A percentile compares a stretch with the other conserved stretches of the same genome.
Evolutionary conservation across 1,140 invertebrate genomes (phyloP).

Genomic region (Diorhabda elongata): DNA sequence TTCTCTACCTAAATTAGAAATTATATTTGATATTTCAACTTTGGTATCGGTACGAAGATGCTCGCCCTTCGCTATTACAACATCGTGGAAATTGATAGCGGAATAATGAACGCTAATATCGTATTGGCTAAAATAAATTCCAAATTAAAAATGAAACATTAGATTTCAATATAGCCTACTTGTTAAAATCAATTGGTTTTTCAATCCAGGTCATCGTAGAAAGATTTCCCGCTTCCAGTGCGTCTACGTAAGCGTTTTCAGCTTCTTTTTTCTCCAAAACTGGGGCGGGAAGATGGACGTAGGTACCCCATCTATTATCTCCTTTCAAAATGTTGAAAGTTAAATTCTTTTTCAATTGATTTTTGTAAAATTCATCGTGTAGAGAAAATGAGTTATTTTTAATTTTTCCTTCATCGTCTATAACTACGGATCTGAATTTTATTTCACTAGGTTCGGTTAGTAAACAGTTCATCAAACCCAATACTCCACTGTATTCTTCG

Average conservation of each 20-base stretch:
- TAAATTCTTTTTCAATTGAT: slow-evolving; percentile 58
- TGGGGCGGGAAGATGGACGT: slow-evolving; percentile 39
- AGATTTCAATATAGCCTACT: background rate
- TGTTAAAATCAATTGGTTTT: slow-evolving; percentile 45
- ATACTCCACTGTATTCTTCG: slow-evolving; percentile 68
- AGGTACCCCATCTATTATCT: slow-evolving; percentile 62
- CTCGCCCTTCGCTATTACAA: slow-evolving; percentile 73
- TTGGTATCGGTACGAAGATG: slow-evolving; percentile 51
- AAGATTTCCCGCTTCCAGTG: slow-evolving; percentile 75
- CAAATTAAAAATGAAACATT: background rate
- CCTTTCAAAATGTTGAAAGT: slow-evolving; percentile 60
- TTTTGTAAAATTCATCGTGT: slow-evolving; percentile 58
- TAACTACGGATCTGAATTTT: slow-evolving; percentile 64
- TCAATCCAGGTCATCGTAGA: slow-evolving; percentile 78
- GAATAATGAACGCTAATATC: slow-evolving; percentile 54
- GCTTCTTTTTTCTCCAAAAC: slow-evolving; percentile 37
- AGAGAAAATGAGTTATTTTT: slow-evolving; percentile 55
- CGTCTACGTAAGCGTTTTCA: slow-evolving; percentile 74
- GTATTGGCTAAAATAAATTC: background rate
- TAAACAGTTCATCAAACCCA: slow-evolving; percentile 86
- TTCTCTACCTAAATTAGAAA: slow-evolving; percentile 64
- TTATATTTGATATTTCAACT: background rate
- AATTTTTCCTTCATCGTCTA: slow-evolving; percentile 52
- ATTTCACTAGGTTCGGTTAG: slow-evolving; percentile 73
- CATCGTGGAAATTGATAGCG: slow-evolving; percentile 71